Evolutionary conservation across 2,888 invertebrate genomes (phyloP), one percentile per base, ranked within the genome.

Genomic region (Tanypteryx hageni): DNA sequence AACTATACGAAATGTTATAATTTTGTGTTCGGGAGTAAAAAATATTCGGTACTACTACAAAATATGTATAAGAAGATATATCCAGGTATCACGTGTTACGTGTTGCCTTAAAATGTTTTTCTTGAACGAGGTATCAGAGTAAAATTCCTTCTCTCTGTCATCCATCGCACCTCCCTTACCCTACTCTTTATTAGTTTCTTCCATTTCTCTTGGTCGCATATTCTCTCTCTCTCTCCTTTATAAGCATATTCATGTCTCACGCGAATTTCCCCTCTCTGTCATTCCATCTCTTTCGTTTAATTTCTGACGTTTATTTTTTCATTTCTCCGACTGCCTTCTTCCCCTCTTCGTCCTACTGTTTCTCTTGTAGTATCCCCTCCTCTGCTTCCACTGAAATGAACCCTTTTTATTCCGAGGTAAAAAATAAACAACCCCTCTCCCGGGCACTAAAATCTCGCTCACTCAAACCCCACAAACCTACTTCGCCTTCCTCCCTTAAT

Each of bases 381-480:
- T 76, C 76, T 76, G 44, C 44, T 27, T 76, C 27, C 76, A 22
- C 27, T 11, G 76, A 13, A 76, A 76, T 76, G 76, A 76, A 76
- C 76, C 76, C 76, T 76, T 76, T 76, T 76, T 22, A 76, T 76
- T 22, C 11, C 76, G 10, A 3, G 76, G 5, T 44, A 44, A 44
- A 44, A 44, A 27, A 76, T 27, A 27, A 76, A 76, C 22, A 22
- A 8, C 27, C 3, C 27, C 76, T 27, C 11, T 76, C 76, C 22
- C 22, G 22, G 11, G 22, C 76, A 76, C 27, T 27, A 76, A 76
- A 22, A 76, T 76, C 76, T 76, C 27, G 22, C 76, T 76, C 76
- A 76, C 27, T 76, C 76, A 76, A 76, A 76, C 76, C 76, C 22
- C 76, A 13, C 22, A 76, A 76, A 76, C 76, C 76, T 27, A 76